Evolutionary conservation across 2,888 invertebrate genomes (phyloP).

Genomic region (Ferrisia virgata): DNA sequence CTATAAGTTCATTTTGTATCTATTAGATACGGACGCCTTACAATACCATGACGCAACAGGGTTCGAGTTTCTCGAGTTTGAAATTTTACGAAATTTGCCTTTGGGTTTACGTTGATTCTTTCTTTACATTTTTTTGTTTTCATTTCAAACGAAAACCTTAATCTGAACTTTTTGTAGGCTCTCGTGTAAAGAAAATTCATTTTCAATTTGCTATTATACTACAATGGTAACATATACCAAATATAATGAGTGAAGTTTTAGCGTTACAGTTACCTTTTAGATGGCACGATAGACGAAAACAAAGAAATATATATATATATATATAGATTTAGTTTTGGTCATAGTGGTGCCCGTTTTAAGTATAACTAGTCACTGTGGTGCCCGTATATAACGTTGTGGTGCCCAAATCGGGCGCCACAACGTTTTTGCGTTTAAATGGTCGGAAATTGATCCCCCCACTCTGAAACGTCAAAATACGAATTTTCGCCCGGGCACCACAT

Average conservation of each 20-base stretch:
- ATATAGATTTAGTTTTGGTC: too few relatives aligned
- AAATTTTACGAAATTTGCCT: conserved; percentile 19
- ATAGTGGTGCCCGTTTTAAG: too few relatives aligned
- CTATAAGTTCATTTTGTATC: not conserved
- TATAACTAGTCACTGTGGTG: too few relatives aligned
- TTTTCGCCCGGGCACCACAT: too few relatives aligned
- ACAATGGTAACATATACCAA: not conserved
- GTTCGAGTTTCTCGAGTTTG: too few relatives aligned
- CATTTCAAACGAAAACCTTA: not conserved
- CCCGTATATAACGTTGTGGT: too few relatives aligned
- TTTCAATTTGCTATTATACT: not conserved
- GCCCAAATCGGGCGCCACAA: too few relatives aligned
- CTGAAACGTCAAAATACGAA: too few relatives aligned
- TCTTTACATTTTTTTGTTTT: not conserved
- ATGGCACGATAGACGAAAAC: not conserved
- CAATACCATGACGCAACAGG: conserved; percentile 13
- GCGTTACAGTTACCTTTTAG: not conserved
- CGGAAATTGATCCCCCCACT: too few relatives aligned
- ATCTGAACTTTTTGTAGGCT: not conserved
- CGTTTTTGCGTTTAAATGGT: too few relatives aligned
- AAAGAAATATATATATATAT: too few relatives aligned
- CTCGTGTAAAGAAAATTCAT: not conserved
- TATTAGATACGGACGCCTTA: conserved; percentile 13
- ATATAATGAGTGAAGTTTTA: not conserved
- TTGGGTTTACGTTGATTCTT: not conserved